Base-by-base conservation (phyloP, 2,888 invertebrate species). In the Adela reaumurella region DNA sequence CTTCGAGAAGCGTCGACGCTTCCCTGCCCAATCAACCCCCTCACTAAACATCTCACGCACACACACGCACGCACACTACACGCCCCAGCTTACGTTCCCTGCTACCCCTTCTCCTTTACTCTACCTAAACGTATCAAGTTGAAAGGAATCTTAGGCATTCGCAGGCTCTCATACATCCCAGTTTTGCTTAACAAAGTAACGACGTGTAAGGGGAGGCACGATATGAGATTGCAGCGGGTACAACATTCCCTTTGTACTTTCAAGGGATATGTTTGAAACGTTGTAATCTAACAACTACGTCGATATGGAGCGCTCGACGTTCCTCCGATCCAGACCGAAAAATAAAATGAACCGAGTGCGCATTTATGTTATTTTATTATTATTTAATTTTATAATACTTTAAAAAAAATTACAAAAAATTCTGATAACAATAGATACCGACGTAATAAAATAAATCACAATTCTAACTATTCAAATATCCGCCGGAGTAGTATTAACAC, bases 81-180 rank as follows among this genome's bases (percentile, higher is more conserved):
- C 65, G 65, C 65, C 62, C 62, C 66, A 62, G 59, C 43, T 68
- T 70, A 74, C 70, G 71, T 74, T n/a, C n/a, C n/a, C n/a, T n/a
- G n/a, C n/a, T n/a, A 77, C 63, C 65, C 67, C 76, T 35, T 35
- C 35, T 8, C 74, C n/a, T n/a, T n/a, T 76, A 76, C 76, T 67
- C 76, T 74, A 77, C 68, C 76, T 78, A 78, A 77, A 74, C 68
- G 76, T 77, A 71, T 76, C 73, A 74, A 73, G 72, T 71, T 67
- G 70, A 76, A 71, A 78, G 73, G 71, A 74, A 70, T 76, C 76
- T 76, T 74, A 76, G 74, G 76, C 74, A 70, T 76, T 35, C n/a
- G 35, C 62, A 67, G 66, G 67, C 65, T 65, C 66, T 70, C 65
- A 65, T 65, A 65, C 58, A 14, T 56, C 57, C 56, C 54, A 56